Evolutionary conservation across 2,797 vertebrate genomes (phyloP), one percentile per base, ranked within the genome.

Genomic region (Platyrinchus mystaceus): DNA sequence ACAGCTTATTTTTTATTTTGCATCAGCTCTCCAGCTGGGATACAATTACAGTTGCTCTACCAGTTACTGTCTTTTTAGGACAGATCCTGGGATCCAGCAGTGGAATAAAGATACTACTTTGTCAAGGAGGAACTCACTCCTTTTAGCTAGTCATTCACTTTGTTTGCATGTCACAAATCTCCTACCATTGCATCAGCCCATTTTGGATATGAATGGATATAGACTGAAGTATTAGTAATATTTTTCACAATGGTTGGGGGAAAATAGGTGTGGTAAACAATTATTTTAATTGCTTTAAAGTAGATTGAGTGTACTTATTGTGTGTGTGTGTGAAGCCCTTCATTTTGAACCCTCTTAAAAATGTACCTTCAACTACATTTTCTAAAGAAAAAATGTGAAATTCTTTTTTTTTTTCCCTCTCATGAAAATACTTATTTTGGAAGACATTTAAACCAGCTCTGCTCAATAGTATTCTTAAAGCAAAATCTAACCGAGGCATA

Each of bases 141-240:
- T 63, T 76, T 73, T 76, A 82, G 39, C 14, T 44, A 62, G 47
- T 73, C 7, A 4, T 91, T 84, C 5, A 9, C 59, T 79, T 86
- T 58, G 28, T 66, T 83, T 1, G 0, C 4, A 0, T 3, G 0
- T 79, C 36, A 46, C 43, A 67, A 43, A 43, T 58, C 28, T 41
- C 39, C 27, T 27, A 24, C 34, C n/a, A 47, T 37, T 32, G 30
- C 37, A 47, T 62, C 71, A 55, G 36, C 30, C 55, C 22, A 11
- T 34, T 41, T 47, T 67, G 23, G 12, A 50, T 30, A 70, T 88
- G 43, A 85, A 36, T 75, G 9, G 53, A 26, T 74, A 36, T 8
- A 36, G 27, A 83, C 27, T 50, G 20, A 81, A 74, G 46, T 86
- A 20, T 17, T 83, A 60, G 6, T 66, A 6, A 34, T 74, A 3